phyloP scores from a whole-genome alignment of 2,888 invertebrate species.

The Philopedon plagiatum region DNA sequence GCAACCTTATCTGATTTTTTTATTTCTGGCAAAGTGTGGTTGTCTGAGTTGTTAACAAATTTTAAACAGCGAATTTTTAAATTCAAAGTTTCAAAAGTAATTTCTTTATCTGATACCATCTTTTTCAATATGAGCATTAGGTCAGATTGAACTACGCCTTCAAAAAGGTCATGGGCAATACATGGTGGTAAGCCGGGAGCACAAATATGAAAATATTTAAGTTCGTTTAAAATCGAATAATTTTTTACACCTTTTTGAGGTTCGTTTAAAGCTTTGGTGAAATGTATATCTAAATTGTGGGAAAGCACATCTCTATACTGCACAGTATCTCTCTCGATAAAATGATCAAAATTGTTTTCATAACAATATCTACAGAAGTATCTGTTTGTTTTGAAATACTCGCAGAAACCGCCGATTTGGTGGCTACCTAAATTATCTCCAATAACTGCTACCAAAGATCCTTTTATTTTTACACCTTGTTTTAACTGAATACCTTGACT shows the following conservation, averaged over 20 bases:
- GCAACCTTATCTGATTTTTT: too few relatives aligned
- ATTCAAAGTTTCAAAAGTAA: neutral
- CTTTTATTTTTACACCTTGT: too few relatives aligned
- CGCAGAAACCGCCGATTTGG: neutral
- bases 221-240: neutral
- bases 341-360: neutral
- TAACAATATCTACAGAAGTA: conserved; percentile 5
- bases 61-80: too few relatives aligned
- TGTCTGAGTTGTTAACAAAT: too few relatives aligned
- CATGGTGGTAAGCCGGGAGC: neutral
- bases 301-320: too few relatives aligned
- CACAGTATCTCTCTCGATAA: too few relatives aligned
- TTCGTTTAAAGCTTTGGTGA: neutral
- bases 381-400: neutral
- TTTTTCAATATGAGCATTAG: too few relatives aligned
- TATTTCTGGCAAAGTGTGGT: too few relatives aligned
- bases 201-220: neutral
- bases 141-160: too few relatives aligned
- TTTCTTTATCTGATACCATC: neutral
- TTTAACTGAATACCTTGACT: too few relatives aligned
- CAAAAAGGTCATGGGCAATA: neutral
- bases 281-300: neutral
- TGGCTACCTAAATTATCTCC: conserved; percentile 1
- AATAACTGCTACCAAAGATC: neutral
- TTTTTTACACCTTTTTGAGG: neutral